Conservation (phyloP, 1,140 invertebrate species). For the Andricus grossulariae region DNA sequence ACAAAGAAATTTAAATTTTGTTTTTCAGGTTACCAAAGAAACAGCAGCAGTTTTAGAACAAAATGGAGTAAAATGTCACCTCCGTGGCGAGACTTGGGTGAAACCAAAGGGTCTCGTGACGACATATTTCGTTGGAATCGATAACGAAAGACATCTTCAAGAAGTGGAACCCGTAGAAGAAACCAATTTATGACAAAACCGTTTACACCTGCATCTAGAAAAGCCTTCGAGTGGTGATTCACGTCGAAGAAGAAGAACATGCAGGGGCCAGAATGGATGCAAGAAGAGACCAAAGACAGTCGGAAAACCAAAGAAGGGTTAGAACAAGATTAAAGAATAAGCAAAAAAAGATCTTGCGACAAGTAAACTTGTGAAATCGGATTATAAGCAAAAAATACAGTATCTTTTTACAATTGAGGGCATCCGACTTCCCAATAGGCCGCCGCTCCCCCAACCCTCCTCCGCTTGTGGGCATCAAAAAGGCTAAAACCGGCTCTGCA, state of each 20-base stretch:
- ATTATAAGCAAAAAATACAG: too few species aligned
- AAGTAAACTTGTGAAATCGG: background rate
- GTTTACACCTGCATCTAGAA: constrained; percentile 1
- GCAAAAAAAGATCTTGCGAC: too few species aligned
- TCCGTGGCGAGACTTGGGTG: constrained; percentile 83
- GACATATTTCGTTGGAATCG: constrained; percentile 84
- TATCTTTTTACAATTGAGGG: too few species aligned
- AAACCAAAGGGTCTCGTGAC: constrained; percentile 86
- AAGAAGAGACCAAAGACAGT: constrained; percentile 20
- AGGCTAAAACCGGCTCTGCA: too few species aligned
- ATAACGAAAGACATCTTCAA: constrained; percentile 74
- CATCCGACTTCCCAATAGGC: too few species aligned
- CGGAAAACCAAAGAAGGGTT: constrained; percentile 25
- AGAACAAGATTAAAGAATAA: background rate
- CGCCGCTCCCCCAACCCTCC: too few species aligned
- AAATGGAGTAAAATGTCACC: constrained; percentile 82
- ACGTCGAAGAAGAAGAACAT: constrained; percentile 10
- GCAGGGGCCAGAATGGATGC: constrained; percentile 24
- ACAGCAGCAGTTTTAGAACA: constrained; percentile 83
- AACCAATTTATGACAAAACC: constrained; percentile 61
- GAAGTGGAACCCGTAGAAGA: constrained; percentile 57
- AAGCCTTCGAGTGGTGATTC: background rate
- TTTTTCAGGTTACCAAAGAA: constrained; percentile 81
- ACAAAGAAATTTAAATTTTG: background rate
- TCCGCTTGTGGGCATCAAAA: too few species aligned